A percentile compares a stretch with the other conserved stretches of the same genome.
Evolutionary conservation across 2,113 vertebrate genomes (phyloP).

Genomic region (Trogon surrucura): DNA sequence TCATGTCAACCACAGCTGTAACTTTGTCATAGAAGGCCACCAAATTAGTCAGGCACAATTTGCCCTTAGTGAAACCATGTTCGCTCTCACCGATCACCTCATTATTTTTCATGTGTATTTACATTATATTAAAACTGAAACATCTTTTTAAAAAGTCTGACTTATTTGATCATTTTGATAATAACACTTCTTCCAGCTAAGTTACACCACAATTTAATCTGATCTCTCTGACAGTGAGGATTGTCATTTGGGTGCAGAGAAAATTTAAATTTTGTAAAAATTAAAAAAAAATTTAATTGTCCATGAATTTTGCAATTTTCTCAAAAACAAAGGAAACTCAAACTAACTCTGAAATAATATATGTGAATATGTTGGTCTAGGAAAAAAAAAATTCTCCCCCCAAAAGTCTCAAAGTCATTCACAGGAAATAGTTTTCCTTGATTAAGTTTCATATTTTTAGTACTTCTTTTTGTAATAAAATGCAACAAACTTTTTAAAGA

Average conservation of each 20-base stretch:
- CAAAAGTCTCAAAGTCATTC: accelerated
- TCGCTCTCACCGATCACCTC: too few species aligned
- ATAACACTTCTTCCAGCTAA: background rate
- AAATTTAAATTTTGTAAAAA: background rate
- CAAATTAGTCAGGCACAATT: too few species aligned
- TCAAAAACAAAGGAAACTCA: background rate
- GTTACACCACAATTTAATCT: background rate
- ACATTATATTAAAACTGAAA: background rate
- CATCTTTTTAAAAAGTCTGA: background rate
- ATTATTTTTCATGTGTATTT: background rate
- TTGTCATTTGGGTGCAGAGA: background rate
- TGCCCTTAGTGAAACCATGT: too few species aligned
- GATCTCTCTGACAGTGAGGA: background rate
- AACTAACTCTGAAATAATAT: background rate
- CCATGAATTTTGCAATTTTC: background rate
- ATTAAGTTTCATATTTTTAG: background rate
- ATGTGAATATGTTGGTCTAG: background rate
- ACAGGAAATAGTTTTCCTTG: background rate
- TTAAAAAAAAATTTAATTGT: background rate
- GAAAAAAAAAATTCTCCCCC: background rate
- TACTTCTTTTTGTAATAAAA: background rate
- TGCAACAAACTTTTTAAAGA: background rate
- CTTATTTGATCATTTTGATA: background rate
- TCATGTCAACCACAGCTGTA: too few species aligned
- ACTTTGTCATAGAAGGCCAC: too few species aligned